Evolutionary conservation across 1,140 invertebrate species (phyloP).

Genomic region (Lepidostoma basale): DNA sequence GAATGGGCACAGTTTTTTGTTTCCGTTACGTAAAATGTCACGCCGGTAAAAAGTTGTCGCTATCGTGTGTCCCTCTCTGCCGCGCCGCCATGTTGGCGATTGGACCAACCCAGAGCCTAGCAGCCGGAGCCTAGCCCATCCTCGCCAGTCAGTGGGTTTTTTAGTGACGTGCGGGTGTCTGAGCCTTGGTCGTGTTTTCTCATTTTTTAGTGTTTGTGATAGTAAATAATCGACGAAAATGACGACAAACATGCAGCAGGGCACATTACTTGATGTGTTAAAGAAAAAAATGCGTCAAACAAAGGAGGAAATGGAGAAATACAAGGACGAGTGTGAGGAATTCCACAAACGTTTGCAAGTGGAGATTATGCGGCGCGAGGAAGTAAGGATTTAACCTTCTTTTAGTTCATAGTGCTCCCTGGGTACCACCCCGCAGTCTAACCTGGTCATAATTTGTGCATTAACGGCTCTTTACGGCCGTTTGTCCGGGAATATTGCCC

Average conservation of each 20-base stretch:
- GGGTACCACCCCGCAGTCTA: background rate
- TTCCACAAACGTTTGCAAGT: conserved; percentile 87
- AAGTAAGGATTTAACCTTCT: conserved; percentile 73
- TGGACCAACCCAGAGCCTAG: conserved; percentile 56
- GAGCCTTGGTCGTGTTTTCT: conserved; percentile 12
- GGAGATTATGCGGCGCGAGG: conserved; percentile 90
- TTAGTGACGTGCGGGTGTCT: conserved; percentile 35
- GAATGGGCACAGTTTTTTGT: no score
- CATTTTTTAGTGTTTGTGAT: conserved; percentile 37
- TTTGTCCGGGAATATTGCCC: background rate
- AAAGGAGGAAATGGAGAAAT: conserved; percentile 97
- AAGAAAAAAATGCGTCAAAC: conserved; percentile 99
- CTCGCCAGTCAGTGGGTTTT: conserved; percentile 52
- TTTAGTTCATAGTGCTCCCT: conserved; percentile 10
- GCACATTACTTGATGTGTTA: conserved; percentile 89
- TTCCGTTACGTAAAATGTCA: conserved; percentile 20
- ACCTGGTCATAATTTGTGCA: background rate
- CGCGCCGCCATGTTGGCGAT: conserved; percentile 61
- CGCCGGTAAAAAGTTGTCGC: conserved; percentile 28
- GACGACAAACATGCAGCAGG: conserved; percentile 85
- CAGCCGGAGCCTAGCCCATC: conserved; percentile 57
- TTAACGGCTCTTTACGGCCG: conserved; percentile 20
- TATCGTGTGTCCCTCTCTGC: conserved; percentile 32
- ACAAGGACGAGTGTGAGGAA: conserved; percentile 95
- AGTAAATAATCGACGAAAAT: conserved; percentile 62